Base-by-base conservation (phyloP, 2,113 vertebrate genomes). In the Junco hyemalis region DNA sequence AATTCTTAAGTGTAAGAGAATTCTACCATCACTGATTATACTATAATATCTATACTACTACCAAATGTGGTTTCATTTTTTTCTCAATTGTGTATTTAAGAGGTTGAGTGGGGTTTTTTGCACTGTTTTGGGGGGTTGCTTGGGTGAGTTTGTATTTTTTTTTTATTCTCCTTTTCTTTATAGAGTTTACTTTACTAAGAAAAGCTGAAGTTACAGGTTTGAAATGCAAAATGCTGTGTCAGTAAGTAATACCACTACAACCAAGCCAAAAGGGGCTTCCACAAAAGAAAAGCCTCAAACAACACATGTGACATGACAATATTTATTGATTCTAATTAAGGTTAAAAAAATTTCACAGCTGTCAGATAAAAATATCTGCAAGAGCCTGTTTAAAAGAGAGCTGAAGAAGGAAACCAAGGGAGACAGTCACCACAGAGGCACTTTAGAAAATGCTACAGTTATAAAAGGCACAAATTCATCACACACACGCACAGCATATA, bases 361-460 rank as follows among this genome's bases (percentile, higher is more conserved):
- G 86, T 86, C 94, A 95, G 95, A 81, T 97, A 96, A 97, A 97
- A 95, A 95, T 95, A 97, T 56, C 94, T 79, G 88, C 93, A 80
- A 80, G 82, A 81, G 66, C 61, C 86, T 63, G 85, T 51, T 88
- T 90, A 84, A 95, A 95, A 91, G 57, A 76, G 88, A 97, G 94
- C 73, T 56, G 76, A 88, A 91, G 89, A 89, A 95, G 89, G 77
- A 92, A 96, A 93, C 86, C 84, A 90, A 94, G 25, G 51, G 93
- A 96, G 61, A 97, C 94, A 96, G 79, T 88, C 93, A 95, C 95
- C 90, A 97, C 94, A 93, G 96, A 97, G 97, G 96, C 96, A 97
- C 97, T 97, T 97, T 76, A 97, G 96, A 97, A 96, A 96, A 96
- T 87, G 87, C 94, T 95, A 97, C 92, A 19, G 87, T 96, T 96